A percentile compares a stretch with the other conserved stretches of the same genome.
Evolutionary conservation across 2,113 vertebrate genomes (phyloP).

Genomic region (Phrynosoma blainvillii): DNA sequence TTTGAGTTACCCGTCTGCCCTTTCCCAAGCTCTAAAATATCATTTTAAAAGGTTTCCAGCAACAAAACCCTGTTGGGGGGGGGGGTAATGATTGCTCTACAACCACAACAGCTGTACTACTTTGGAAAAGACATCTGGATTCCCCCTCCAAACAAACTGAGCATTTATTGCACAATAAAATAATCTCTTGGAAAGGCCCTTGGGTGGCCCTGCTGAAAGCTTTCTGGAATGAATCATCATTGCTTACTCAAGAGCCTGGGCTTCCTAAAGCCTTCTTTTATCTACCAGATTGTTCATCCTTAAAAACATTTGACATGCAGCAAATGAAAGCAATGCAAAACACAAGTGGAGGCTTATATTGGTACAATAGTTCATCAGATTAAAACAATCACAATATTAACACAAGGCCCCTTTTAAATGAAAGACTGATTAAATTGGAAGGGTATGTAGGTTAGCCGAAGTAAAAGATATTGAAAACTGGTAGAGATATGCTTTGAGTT

Average conservation of each 20-base stretch:
- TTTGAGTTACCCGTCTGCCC: neutral
- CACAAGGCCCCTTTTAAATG: neutral
- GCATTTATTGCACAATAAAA: slow-evolving; percentile 21
- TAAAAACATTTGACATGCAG: neutral
- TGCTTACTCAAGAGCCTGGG: slow-evolving; percentile 17
- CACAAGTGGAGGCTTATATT: slow-evolving; percentile 5
- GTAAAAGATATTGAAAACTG: neutral
- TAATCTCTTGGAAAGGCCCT: slow-evolving; percentile 1
- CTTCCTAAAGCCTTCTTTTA: slow-evolving; percentile 29
- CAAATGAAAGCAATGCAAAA: slow-evolving; percentile 12
- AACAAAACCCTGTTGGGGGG: neutral
- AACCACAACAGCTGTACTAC: neutral
- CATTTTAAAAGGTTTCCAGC: neutral
- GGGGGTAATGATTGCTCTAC: neutral
- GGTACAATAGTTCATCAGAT: neutral
- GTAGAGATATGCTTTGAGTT: neutral
- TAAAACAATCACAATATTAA: slow-evolving; percentile 30
- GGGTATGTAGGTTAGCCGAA: neutral
- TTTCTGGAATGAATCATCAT: slow-evolving; percentile 32
- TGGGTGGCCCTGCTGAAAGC: slow-evolving; percentile 1
- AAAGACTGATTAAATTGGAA: slow-evolving; percentile 2
- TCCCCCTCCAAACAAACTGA: neutral
- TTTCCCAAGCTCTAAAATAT: neutral
- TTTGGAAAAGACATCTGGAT: slow-evolving; percentile 17
- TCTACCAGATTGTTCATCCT: slow-evolving; percentile 3